A percentile compares a stretch with the other conserved stretches of the same genome.
These are phyloP conservation scores for Autographa gamma DNA, from an alignment of 2,888 invertebrate species.

Conservation along the genomic window DNA sequence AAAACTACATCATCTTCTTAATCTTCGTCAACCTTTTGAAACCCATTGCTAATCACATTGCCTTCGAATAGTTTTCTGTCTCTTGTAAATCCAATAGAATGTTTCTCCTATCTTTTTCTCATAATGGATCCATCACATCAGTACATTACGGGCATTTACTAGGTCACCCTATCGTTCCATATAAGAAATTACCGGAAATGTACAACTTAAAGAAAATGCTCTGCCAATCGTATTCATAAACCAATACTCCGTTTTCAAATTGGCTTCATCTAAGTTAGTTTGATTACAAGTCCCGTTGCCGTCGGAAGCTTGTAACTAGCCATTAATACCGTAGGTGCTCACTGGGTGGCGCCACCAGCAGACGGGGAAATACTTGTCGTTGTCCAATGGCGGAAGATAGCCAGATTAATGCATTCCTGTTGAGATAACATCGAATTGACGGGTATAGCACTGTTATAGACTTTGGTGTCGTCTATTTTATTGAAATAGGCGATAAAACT, in stretches of 20 bases:
- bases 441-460: background rate
- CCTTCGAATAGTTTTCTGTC: no score
- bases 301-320: constrained; percentile 25
- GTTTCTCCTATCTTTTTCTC: no score
- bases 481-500: no score
- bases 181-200: background rate
- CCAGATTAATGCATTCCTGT: constrained; percentile 2
- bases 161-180: background rate
- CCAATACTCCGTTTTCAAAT: constrained; percentile 10
- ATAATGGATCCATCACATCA: no score
- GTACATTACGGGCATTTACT: background rate
- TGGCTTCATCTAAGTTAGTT: background rate
- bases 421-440: background rate
- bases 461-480: background rate
- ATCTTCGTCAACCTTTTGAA: no score
- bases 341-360: constrained; percentile 40
- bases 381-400: constrained; percentile 26
- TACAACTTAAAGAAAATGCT: background rate
- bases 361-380: constrained; percentile 24
- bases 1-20: no score
- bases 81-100: no score
- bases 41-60: no score
- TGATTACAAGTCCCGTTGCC: constrained; percentile 35
- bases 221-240: constrained; percentile 4
- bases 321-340: constrained; percentile 35